phyloP scores from a whole-genome alignment of 2,797 vertebrate species.

The Etheostoma perlongum region DNA sequence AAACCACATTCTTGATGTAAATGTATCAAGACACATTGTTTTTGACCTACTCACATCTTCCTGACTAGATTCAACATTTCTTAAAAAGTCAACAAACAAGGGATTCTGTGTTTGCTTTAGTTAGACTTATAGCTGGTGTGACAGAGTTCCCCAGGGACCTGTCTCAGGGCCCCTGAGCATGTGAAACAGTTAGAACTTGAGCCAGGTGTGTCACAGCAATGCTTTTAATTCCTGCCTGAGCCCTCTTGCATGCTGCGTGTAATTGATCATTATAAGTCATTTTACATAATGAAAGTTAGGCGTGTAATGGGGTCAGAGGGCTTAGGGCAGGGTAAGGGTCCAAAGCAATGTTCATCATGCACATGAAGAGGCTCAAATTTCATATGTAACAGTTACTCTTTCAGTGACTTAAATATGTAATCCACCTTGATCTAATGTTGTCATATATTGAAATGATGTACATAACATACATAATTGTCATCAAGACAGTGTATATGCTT shows the following conservation, averaged over 20 bases:
- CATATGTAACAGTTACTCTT: constrained; percentile 21
- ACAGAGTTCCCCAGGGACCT: constrained; percentile 48
- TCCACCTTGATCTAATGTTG: constrained; percentile 18
- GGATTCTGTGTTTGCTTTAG: constrained; percentile 64
- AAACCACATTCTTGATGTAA: constrained; percentile 42
- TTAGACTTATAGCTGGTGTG: constrained; percentile 59
- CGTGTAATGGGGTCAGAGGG: constrained; percentile 44
- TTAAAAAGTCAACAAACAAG: constrained; percentile 47
- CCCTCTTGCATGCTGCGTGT: constrained; percentile 43
- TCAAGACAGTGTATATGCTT: background rate
- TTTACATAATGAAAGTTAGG: constrained; percentile 65
- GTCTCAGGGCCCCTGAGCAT: constrained; percentile 48
- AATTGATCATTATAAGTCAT: constrained; percentile 67
- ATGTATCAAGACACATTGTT: constrained; percentile 22
- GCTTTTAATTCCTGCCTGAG: constrained; percentile 51
- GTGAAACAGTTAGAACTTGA: constrained; percentile 52
- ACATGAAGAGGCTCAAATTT: constrained; percentile 50
- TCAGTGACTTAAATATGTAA: background rate
- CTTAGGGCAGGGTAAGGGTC: constrained; percentile 25
- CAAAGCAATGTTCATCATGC: constrained; percentile 35
- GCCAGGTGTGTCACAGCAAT: constrained; percentile 55
- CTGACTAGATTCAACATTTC: constrained; percentile 35
- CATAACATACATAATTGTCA: constrained; percentile 2
- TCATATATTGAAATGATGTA: constrained; percentile 15
- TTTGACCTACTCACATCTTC: constrained; percentile 28